Percentiles rank a stretch among this genome's conserved stretches.
Conservation (phyloP, 2,888 invertebrate species). For the Cataglyphis rosenhaueri region DNA sequence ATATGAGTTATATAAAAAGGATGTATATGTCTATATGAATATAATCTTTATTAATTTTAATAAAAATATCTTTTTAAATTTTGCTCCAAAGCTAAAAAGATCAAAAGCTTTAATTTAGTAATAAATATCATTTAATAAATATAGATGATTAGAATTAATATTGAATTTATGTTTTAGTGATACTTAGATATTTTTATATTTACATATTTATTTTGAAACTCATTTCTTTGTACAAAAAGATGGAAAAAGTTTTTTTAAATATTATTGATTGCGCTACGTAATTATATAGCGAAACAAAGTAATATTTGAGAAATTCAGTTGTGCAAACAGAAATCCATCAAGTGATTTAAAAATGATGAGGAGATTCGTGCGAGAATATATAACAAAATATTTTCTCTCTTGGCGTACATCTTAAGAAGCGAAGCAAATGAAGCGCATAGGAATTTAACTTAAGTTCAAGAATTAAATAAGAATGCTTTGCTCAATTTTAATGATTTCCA, state of each 20-base stretch:
- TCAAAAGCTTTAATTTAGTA: not conserved
- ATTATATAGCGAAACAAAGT: not conserved
- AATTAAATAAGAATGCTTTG: not conserved
- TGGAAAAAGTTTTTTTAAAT: not conserved
- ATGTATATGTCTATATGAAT: too few species aligned
- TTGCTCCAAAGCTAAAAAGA: not conserved
- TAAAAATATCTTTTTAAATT: not conserved
- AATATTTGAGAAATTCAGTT: not conserved
- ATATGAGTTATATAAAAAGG: too few species aligned
- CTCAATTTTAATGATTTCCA: not conserved
- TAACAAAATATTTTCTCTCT: not conserved
- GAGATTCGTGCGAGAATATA: not conserved
- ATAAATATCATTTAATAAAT: not conserved
- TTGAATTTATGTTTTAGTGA: not conserved
- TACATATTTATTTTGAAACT: not conserved
- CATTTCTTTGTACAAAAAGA: not conserved
- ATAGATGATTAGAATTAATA: not conserved
- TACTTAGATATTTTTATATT: not conserved
- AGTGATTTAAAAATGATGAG: not conserved
- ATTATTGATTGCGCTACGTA: not conserved
- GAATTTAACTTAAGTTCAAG: not conserved
- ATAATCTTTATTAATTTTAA: too few species aligned
- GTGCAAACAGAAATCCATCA: not conserved
- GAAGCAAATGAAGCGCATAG: not conserved
- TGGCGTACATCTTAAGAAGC: not conserved